Evolutionary conservation across 1,140 invertebrate species (phyloP).

Genomic region (Euwallacea similis): DNA sequence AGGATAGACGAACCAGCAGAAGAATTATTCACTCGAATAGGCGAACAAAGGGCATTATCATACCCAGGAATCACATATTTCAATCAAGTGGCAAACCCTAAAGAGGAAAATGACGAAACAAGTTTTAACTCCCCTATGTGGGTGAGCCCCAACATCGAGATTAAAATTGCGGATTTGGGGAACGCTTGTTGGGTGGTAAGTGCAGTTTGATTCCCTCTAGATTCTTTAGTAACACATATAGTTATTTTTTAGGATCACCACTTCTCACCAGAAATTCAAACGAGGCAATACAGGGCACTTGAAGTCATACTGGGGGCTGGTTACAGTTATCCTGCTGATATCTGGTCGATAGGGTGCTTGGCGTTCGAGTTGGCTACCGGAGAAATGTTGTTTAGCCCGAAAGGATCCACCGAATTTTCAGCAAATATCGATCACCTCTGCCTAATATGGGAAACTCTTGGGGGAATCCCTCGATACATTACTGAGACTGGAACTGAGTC

Average conservation of each 20-base stretch:
- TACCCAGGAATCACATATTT: constrained; percentile 42
- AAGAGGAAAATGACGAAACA: constrained; percentile 37
- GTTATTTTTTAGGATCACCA: constrained; percentile 65
- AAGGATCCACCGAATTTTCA: constrained; percentile 79
- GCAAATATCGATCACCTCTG: constrained; percentile 98
- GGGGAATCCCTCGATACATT: constrained; percentile 89
- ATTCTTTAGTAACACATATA: background rate
- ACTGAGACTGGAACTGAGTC: constrained; percentile 75
- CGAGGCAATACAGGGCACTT: constrained; percentile 93
- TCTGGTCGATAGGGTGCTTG: constrained; percentile 98
- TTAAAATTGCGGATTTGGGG: constrained; percentile 97
- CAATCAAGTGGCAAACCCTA: constrained; percentile 39
- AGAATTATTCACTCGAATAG: constrained; percentile 30
- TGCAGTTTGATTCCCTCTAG: constrained; percentile 14
- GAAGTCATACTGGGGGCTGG: constrained; percentile 94
- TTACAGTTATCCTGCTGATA: constrained; percentile 93
- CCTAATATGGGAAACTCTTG: constrained; percentile 96
- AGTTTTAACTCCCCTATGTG: constrained; percentile 54
- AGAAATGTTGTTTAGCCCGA: constrained; percentile 98
- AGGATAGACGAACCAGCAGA: constrained; percentile 31
- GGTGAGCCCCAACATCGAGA: constrained; percentile 80
- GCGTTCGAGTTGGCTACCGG: constrained; percentile 98
- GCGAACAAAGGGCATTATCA: constrained; percentile 38
- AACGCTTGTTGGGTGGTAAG: constrained; percentile 97
- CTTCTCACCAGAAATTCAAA: constrained; percentile 91